These are phyloP conservation scores for Ophiodon elongatus DNA, from an alignment of 2,113 vertebrate species.

Conservation along the genomic window DNA sequence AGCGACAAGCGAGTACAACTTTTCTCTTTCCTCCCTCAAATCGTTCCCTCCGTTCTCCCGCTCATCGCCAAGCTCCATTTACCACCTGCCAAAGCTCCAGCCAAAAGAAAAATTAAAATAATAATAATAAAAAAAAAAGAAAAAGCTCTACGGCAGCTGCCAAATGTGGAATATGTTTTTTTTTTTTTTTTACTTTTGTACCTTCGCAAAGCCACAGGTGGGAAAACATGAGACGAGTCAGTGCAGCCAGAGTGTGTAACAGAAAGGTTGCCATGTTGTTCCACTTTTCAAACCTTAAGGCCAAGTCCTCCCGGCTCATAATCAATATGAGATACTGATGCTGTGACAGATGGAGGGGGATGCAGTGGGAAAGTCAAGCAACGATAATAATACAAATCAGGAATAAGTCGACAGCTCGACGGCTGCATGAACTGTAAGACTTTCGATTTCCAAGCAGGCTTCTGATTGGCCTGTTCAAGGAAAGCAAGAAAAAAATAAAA, in stretches of 20 bases:
- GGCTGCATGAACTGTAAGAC: slow-evolving; percentile 32
- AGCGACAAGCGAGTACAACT: slow-evolving; percentile 28
- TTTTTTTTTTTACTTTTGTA: slow-evolving; percentile 29
- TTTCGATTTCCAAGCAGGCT: slow-evolving; percentile 36
- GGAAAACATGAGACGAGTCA: slow-evolving; percentile 33
- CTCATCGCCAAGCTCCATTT: slow-evolving; percentile 46
- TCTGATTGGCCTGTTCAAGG: slow-evolving; percentile 9
- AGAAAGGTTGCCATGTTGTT: not conserved
- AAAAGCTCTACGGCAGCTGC: slow-evolving; percentile 41
- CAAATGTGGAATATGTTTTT: slow-evolving; percentile 37
- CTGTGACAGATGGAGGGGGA: slow-evolving; percentile 9
- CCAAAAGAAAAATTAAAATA: too few relatives aligned
- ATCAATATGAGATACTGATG: slow-evolving; percentile 15
- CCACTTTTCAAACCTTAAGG: slow-evolving; percentile 34
- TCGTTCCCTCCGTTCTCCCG: slow-evolving; percentile 23
- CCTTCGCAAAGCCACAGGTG: slow-evolving; percentile 38
- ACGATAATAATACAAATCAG: slow-evolving; percentile 4
- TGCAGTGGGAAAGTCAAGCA: slow-evolving; percentile 16
- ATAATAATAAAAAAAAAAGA: slow-evolving; percentile 4
- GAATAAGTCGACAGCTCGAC: slow-evolving; percentile 16
- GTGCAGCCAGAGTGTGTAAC: not conserved
- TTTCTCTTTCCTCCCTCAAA: slow-evolving; percentile 29
- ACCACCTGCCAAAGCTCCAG: slow-evolving; percentile 46
- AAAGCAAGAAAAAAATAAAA: slow-evolving; percentile 6
- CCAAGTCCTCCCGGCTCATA: slow-evolving; percentile 5